These are phyloP conservation scores for Lutjanus erythropterus DNA, from an alignment of 2,113 vertebrate genomes.

Conservation along the genomic window DNA sequence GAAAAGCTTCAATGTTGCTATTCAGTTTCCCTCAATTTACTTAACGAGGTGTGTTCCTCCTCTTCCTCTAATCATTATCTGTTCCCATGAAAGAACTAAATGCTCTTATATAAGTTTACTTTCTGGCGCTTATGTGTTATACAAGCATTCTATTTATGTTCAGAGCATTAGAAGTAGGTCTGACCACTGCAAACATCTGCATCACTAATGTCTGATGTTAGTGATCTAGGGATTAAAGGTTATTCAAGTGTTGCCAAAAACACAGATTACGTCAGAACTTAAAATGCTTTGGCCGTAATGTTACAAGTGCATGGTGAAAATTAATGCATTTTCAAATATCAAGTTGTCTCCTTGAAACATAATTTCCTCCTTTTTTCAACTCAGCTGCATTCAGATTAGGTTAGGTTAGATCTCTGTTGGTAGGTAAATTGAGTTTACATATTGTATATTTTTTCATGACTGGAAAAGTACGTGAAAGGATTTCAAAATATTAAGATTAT, in stretches of 20 bases:
- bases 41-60: neutral
- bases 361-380: neutral
- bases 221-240: constrained; percentile 28
- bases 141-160: constrained; percentile 15
- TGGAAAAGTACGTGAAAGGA: too few species aligned
- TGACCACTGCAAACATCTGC: constrained; percentile 12
- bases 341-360: neutral
- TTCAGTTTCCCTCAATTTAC: neutral
- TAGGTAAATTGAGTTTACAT: too few species aligned
- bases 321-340: constrained; percentile 19
- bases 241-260: constrained; percentile 18
- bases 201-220: neutral
- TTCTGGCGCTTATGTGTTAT: neutral
- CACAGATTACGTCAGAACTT: neutral
- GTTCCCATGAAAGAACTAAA: neutral
- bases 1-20: neutral
- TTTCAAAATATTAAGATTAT: too few species aligned
- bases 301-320: constrained; percentile 23
- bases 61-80: neutral
- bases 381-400: too few species aligned
- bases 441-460: too few species aligned
- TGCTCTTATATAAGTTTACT: neutral
- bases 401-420: too few species aligned
- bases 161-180: neutral
- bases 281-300: constrained; percentile 27